Base-by-base conservation (phyloP, 2,888 invertebrate genomes). In the Synanthedon andrenaeformis region DNA sequence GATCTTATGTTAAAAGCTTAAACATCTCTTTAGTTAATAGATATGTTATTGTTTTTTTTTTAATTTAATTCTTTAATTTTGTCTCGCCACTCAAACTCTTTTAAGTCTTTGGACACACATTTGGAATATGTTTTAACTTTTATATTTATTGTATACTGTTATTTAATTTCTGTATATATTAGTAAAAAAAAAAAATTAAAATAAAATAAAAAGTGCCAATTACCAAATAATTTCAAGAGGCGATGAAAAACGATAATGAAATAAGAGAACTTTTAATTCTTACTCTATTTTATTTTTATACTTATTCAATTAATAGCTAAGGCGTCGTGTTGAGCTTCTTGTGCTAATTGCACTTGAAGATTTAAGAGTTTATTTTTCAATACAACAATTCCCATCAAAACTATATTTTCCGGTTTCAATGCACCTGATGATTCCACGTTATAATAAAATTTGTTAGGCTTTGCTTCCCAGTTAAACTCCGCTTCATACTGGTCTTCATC, bases 351-450 rank as follows among this genome's bases (percentile, higher is more conserved):
- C 4, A 95, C 97, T 80, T 99, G 98, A 48, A 99, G 89, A 86
- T 99, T 98, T 41, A 96, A 93, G 28, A 99, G 88, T 85, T 99
- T 99, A 72, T 96, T 96, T 82, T 98, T 99, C 48, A 99, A 87
- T 55, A 95, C 94, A 42, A 94, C 92, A 35, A 99, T 94, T 1
- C 98, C 98, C 92, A 97, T 96, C 62, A 96, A 91, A 0, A 99
- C 97, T 67, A 99, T 98, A 73, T 96, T 98, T 79, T 99, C 98
- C 0, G 99, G 98, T 71, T 94, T 94, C 4, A 99, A 82, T 0
- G 98, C 93, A 3, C 99, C 99, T 12, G 96, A 92, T 2, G 98
- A 95, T 79, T 99, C 99, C 0, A 99, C 97, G 80, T 98, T 98
- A 72, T 93, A 97, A 81, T 91, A 99, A 81, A 96, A 99, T 80